Evolutionary conservation across 2,113 vertebrate species (phyloP), one percentile per base, ranked within the genome.

Genomic region (Chloropsis cyanopogon): DNA sequence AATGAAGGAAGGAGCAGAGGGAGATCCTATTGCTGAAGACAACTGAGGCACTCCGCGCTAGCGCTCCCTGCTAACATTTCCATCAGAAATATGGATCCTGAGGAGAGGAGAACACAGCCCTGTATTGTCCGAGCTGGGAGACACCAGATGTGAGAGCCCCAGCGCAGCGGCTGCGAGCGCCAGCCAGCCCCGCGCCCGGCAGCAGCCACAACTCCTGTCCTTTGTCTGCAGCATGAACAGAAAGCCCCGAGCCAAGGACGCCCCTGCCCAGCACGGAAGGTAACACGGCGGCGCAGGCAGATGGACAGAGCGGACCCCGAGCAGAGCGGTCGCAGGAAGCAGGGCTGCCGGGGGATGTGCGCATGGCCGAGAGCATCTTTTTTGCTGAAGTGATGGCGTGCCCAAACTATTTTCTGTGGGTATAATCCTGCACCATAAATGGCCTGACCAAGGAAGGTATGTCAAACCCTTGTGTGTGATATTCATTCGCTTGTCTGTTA

Each of bases 401-500:
- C 97, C 98, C 96, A 97, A 98, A 98, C 96, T 98, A 94, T 97
- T 97, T 97, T 95, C 96, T 88, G 96, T 90, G 97, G 95, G 91
- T 95, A 96, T 97, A 96, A 97, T 95, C 97, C 91, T 97, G 91
- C 94, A 97, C 92, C 93, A 93, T 90, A 97, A 97, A 97, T 97
- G 97, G 97, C 96, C 96, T 97, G 97, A 97, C 72, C 94, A 82
- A 97, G 97, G 97, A 98, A 98, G 98, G 98, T 98, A 98, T 92
- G 98, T 98, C 53, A 44, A 90, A 97, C 78, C 95, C 95, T 96
- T 95, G 83, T 84, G 92, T 93, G 87, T 82, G 89, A 95, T 97
- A 23, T 89, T 90, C 72, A 70, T 95, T 96, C 77, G 49, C 88
- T 94, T 97, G 95, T 96, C 91, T 97, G 90, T 95, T 93, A 91